Base-by-base conservation (phyloP, 2,113 vertebrate genomes). In the Nothobranchius kuhntae region DNA sequence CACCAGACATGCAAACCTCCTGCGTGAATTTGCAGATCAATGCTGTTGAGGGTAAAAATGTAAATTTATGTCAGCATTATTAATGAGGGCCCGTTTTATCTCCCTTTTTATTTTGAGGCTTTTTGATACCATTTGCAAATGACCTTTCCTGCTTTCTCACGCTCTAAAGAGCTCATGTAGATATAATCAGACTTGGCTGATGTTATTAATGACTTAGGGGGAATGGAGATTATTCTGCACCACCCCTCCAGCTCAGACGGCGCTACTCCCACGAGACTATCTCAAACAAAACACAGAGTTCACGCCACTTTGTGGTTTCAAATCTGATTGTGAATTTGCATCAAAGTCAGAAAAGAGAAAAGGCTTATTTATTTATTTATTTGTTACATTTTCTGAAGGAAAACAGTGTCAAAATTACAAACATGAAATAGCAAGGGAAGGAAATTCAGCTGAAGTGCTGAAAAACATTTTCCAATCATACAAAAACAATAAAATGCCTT, bases 201-300 rank as follows among this genome's bases (percentile, higher is more conserved):
- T 81, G 78, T 83, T 87, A 90, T 88, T 88, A 88, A 89, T 89
- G 84, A 87, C 83, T 86, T 84, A n/a, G 71, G 68, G 83, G 78
- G 65, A 26, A 51, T 57, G 36, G 78, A 68, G 77, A 81, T 84
- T 81, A 81, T 57, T 40, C 75, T 79, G 57, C 56, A 80, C 61
- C 69, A 70, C 73, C 64, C 38, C 52, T 3, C 58, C 75, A 76
- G 71, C 52, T 59, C 62, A 77, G 73, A 74, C 79, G 60, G 70
- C 53, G 42, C 53, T 3, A 42, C 66, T 70, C 63, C 61, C 51
- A 54, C 40, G 62, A 78, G 44, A 61, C 64, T 79, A 72, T 69
- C 52, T 38, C 61, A 78, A 77, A 54, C 60, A 58, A 45, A 65
- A 68, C 63, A 53, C 13, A 15, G 21, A 68, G 45, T 51, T 71